Conservation (phyloP, 2,888 invertebrate species). For the Pristionchus exspectatus region DNA sequence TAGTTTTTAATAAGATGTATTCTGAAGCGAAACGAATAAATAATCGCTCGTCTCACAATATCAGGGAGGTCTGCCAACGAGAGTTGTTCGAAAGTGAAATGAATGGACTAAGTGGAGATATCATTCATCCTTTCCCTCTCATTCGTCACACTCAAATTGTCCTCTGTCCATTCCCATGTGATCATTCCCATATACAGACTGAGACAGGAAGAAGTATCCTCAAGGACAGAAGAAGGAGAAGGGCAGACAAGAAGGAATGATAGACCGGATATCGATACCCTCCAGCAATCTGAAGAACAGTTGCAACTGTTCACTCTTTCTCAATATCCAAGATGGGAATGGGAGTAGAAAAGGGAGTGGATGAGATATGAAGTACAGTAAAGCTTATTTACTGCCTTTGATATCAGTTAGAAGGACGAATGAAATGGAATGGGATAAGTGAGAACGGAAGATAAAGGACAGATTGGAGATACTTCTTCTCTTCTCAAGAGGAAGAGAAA, state of each 20-base stretch:
- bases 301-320: not conserved
- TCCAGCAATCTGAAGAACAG: not conserved
- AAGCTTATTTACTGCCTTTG: constrained; percentile 26
- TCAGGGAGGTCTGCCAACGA: not conserved
- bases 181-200: constrained; percentile 7
- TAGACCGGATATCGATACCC: not conserved
- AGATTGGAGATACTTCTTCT: not conserved
- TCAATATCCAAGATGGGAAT: not conserved
- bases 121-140: not conserved
- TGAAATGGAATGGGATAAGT: too few relatives aligned
- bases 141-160: not conserved
- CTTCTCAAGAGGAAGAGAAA: not conserved
- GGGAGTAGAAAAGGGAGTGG: not conserved
- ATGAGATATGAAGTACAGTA: constrained; percentile 37
- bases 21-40: not conserved
- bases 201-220: not conserved
- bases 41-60: not conserved
- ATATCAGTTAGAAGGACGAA: not conserved
- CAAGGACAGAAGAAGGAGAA: constrained; percentile 23
- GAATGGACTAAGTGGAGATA: not conserved
- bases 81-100: constrained; percentile 6
- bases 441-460: constrained; percentile 4
- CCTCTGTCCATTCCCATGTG: constrained; percentile 8
- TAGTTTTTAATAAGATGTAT: not conserved
- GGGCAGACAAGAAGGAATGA: not conserved